These are phyloP conservation scores for Progne subis DNA, from an alignment of 2,113 vertebrate species.

Conservation along the genomic window DNA sequence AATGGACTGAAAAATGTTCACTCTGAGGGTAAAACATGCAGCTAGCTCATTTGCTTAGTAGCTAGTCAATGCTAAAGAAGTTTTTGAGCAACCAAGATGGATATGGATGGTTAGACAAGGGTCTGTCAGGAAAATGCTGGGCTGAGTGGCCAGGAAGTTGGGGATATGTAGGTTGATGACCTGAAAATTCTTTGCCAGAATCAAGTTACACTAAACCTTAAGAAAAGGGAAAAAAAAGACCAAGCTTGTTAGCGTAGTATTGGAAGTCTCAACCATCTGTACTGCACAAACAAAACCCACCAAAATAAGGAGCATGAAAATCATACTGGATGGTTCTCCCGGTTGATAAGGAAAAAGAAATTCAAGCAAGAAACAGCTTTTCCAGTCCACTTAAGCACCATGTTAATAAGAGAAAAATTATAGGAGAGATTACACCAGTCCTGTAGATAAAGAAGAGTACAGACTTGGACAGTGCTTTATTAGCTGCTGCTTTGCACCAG, in stretches of 20 bases:
- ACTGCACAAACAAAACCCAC: background rate
- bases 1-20: background rate
- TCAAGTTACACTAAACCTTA: background rate
- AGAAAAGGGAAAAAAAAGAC: background rate
- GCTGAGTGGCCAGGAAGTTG: accelerated
- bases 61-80: background rate
- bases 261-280: background rate
- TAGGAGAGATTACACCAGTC: background rate
- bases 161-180: background rate
- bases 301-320: background rate
- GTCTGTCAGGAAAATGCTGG: background rate
- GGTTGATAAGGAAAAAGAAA: background rate
- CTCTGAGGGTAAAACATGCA: background rate
- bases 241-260: background rate
- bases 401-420: background rate
- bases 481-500: background rate
- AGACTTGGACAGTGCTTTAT: background rate
- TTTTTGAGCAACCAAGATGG: background rate
- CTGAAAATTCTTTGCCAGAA: background rate
- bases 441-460: background rate
- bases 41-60: background rate
- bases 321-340: background rate
- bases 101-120: background rate
- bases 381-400: background rate
- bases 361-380: background rate